Evolutionary conservation across 1,140 invertebrate genomes (phyloP).

Genomic region (Dysdera silvatica): DNA sequence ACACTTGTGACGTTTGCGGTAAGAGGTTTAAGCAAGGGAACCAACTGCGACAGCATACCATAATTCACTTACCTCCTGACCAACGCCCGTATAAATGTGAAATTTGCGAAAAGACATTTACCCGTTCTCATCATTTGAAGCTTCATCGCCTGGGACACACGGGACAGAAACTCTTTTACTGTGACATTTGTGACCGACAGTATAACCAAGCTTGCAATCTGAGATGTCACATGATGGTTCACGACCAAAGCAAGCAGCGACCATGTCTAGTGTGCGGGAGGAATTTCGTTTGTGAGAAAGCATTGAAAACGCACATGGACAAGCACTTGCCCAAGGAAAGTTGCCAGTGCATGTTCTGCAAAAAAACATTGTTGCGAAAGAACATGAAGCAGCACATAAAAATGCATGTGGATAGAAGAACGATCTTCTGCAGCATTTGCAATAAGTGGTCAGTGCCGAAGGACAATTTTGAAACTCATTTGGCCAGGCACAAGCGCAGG

Average conservation of each 20-base stretch:
- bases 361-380: constrained; percentile 23
- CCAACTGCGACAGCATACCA: constrained; percentile 19
- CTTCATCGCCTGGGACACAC: constrained; percentile 22
- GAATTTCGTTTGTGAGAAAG: constrained; percentile 15
- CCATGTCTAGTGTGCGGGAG: constrained; percentile 16
- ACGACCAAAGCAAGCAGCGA: constrained; percentile 14
- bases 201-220: constrained; percentile 24
- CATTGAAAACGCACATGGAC: constrained; percentile 11
- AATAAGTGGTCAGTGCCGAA: constrained; percentile 22
- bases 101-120: constrained; percentile 25
- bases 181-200: constrained; percentile 17
- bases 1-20: constrained; percentile 22
- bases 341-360: constrained; percentile 19
- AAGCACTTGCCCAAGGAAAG: constrained; percentile 16
- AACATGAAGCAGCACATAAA: constrained; percentile 21
- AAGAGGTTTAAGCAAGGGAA: constrained; percentile 28
- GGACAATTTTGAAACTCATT: constrained; percentile 17
- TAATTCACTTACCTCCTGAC: constrained; percentile 22
- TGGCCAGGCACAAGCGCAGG: constrained; percentile 13
- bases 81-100: constrained; percentile 22
- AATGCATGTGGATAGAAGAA: constrained; percentile 8
- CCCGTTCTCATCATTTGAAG: constrained; percentile 23
- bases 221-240: constrained; percentile 16
- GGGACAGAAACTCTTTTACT: constrained; percentile 18
- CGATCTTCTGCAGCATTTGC: constrained; percentile 17